A percentile compares a stretch with the other conserved stretches of the same genome.
Conservation (phyloP, 2,797 vertebrate genomes). For the Danio albolineatus region DNA sequence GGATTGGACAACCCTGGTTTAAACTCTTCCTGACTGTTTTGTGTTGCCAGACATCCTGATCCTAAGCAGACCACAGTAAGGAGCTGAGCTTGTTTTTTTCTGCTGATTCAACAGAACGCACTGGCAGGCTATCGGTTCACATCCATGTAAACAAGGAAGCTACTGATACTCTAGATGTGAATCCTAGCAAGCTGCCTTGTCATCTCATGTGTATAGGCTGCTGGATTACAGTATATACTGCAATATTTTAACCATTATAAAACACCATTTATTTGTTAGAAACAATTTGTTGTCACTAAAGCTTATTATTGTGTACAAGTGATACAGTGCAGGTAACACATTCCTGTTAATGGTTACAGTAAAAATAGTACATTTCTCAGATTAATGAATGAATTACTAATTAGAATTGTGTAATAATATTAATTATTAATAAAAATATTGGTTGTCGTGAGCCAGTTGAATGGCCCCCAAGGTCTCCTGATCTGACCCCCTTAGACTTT, state of each 20-base stretch:
- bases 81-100: constrained; percentile 41
- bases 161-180: background rate
- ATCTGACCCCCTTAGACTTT: no score
- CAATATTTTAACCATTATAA: background rate
- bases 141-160: background rate
- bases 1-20: background rate
- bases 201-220: background rate
- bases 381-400: no score
- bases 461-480: no score
- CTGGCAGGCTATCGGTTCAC: constrained; percentile 4
- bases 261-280: background rate
- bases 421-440: no score
- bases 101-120: background rate
- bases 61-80: constrained; percentile 25
- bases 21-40: background rate
- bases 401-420: no score
- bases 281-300: no score
- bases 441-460: no score
- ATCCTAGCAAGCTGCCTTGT: background rate
- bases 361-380: no score
- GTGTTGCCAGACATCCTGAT: background rate
- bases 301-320: no score
- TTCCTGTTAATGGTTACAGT: no score
- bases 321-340: no score
- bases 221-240: background rate